Conservation (phyloP, 2,797 vertebrate genomes). For the Siniperca undulata region DNA sequence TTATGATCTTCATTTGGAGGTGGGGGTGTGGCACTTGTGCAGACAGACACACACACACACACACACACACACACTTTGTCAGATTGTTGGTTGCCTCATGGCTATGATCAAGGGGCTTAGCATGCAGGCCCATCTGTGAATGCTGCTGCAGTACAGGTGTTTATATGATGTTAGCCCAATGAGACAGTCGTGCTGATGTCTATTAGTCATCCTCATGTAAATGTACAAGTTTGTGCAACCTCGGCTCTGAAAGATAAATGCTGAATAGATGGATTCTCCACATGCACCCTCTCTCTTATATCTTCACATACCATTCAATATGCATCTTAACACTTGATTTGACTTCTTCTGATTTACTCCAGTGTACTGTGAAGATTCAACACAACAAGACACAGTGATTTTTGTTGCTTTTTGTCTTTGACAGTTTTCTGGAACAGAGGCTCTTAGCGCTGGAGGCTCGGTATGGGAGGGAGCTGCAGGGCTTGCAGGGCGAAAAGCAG, state of each 20-base stretch:
- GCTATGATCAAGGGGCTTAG: constrained; percentile 73
- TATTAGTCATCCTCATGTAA: constrained; percentile 68
- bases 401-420: constrained; percentile 28
- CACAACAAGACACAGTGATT: not conserved
- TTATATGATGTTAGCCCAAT: constrained; percentile 67
- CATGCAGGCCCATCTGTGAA: constrained; percentile 73
- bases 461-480: constrained; percentile 83
- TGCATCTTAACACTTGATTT: not conserved
- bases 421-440: constrained; percentile 87
- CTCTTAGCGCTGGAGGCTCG: constrained; percentile 84
- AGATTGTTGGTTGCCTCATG: constrained; percentile 68
- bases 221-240: constrained; percentile 51
- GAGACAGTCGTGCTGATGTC: constrained; percentile 53
- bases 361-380: constrained; percentile 2
- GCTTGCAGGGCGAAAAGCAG: constrained; percentile 83
- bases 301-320: not conserved
- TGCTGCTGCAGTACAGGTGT: constrained; percentile 77
- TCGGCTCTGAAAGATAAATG: constrained; percentile 32
- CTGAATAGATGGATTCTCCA: constrained; percentile 39
- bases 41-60: constrained; percentile 30
- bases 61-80: constrained; percentile 52
- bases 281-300: not conserved
- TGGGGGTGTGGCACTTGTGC: constrained; percentile 48
- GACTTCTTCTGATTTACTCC: not conserved
- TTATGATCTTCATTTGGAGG: constrained; percentile 81